Evolutionary conservation across 2,888 invertebrate genomes (phyloP), one percentile per base, ranked within the genome.

Genomic region (Antheraea assamensis): DNA sequence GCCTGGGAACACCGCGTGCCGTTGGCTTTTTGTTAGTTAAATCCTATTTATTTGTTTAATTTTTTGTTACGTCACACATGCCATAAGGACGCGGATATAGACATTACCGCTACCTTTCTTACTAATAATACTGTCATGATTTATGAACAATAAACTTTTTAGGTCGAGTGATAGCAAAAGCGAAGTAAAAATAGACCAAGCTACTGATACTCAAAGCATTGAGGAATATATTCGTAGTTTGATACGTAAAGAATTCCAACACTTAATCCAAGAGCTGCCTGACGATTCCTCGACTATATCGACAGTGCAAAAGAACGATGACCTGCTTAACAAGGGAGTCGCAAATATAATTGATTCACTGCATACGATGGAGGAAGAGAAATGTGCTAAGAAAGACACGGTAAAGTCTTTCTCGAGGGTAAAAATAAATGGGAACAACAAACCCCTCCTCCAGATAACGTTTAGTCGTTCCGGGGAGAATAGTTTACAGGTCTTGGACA

Each of bases 361-460:
- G 27, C 89, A 81, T 68, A 83, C 78, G 30, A 82, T 80, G 5
- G 89, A 88, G 17, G 77, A 80, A 0, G 81, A 83, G 1, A 77
- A 75, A 71, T 76, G 78, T 0, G 24, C 73, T 3, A 88, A 80
- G 70, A 90, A 85, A 71, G 90, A 91, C 4, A 70, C 84, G 0
- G 66, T 87, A 0, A 90, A 88, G 75, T 89, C 93, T 0, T 93
- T 92, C 76, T 94, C 94, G 0, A 80, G 90, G 19, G 88, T 94
- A 0, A 94, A 92, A 85, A 93, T 94, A 47, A 93, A 91, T 31
- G 94, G 93, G 1, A 94, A 93, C 74, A 93, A 93, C 75, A 94
- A 94, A 74, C 94, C 94, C 0, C 76, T 94, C 5, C 72, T 94
- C 5, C 93, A 93, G 71, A 94, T 94, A 64, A 93, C 92, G 4